Conservation (phyloP, 2,888 invertebrate genomes). For the Altica lythri region DNA sequence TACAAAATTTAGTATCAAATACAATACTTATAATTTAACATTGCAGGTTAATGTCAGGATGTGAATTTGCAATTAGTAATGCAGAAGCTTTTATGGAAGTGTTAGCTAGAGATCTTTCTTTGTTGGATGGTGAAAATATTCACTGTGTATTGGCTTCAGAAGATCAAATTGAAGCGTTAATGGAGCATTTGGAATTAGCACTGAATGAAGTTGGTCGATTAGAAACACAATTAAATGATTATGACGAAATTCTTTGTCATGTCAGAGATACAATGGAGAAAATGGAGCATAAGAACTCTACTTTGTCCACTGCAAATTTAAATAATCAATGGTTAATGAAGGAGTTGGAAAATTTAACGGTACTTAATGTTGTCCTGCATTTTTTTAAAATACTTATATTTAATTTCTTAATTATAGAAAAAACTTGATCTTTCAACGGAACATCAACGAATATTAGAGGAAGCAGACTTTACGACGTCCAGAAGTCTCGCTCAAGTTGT, state of each 20-base stretch:
- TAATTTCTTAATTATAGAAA: slow-evolving; percentile 54
- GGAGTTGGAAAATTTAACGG: slow-evolving; percentile 79
- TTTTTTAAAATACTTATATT: not conserved
- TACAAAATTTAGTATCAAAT: not conserved
- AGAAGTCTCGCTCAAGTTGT: slow-evolving; percentile 67
- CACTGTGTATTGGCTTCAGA: slow-evolving; percentile 92
- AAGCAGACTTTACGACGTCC: slow-evolving; percentile 72
- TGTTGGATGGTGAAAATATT: slow-evolving; percentile 88
- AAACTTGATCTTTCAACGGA: slow-evolving; percentile 72
- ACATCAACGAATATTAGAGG: slow-evolving; percentile 70
- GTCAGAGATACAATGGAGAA: slow-evolving; percentile 88
- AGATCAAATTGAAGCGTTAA: slow-evolving; percentile 74
- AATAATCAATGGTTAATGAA: slow-evolving; percentile 81
- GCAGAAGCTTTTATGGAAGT: slow-evolving; percentile 80
- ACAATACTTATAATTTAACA: slow-evolving; percentile 1
- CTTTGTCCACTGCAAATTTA: slow-evolving; percentile 82
- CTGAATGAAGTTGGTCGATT: slow-evolving; percentile 75
- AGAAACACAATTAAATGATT: slow-evolving; percentile 74
- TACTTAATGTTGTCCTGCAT: slow-evolving; percentile 48
- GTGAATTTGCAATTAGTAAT: slow-evolving; percentile 88
- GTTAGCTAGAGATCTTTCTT: slow-evolving; percentile 80
- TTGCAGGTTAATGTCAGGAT: slow-evolving; percentile 76
- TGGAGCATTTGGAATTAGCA: slow-evolving; percentile 79
- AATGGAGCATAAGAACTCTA: slow-evolving; percentile 87
- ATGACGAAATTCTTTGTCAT: slow-evolving; percentile 81